Evolutionary conservation across 2,888 invertebrate species (phyloP), one percentile per base, ranked within the genome.

Genomic region (Protonemura montana): DNA sequence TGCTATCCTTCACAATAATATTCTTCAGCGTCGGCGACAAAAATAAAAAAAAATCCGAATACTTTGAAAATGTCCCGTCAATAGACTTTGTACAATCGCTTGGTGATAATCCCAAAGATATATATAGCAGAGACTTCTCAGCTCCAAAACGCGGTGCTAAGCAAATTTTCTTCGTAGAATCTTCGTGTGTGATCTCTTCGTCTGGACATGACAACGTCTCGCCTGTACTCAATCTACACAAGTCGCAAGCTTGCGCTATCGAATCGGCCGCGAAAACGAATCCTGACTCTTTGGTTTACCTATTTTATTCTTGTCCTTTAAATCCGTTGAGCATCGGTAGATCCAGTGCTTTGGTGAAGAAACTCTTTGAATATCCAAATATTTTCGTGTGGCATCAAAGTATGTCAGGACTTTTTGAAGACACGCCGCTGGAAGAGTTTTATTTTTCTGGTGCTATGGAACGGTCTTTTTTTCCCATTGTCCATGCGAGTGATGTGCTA

Each of bases 401-500:
- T 21, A 29, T 81, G 81, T 28, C 29, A 0, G 28, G 30, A 27
- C 30, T 81, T 6, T 81, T 85, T 16, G 78, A 85, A 25, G 91
- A 91, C 0, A 94, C 95, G 0, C 94, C 94, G 0, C 89, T 95
- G 7, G 93, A 94, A 88, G 88, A 91, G 0, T 92, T 94, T 91
- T 93, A 93, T 85, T 89, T 89, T 0, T 91, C 90, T 7, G 92
- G 93, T 0, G 90, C 91, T 0, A 90, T 95, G 3, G 92, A 92
- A 82, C 90, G 90, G 0, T 94, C 94, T 28, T 88, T 89, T 0
- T 95, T 93, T 92, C 92, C 93, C 0, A 91, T 91, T 78, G 93
- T 93, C 42, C 94, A 95, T 89, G 93, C 94, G 82, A 94, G 94
- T 82, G 95, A 95, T 89, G 91, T 95, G 0, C 90, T 95, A n/a